Conservation (phyloP, 2,797 vertebrate genomes). For the Clarias platycephalus region DNA sequence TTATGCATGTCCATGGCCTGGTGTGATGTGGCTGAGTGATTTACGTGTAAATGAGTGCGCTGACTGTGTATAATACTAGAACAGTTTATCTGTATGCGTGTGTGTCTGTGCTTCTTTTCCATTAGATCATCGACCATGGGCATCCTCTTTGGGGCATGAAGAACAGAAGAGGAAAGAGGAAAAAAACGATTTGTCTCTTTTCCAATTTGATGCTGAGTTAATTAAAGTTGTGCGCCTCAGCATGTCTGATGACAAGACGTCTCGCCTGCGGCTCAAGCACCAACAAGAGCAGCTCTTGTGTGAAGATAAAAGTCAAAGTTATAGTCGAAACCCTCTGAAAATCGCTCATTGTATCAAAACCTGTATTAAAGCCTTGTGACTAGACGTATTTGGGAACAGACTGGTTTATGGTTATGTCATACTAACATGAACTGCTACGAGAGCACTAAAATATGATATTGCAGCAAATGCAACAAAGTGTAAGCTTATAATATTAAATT, state of each 20-base stretch:
- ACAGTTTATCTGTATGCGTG: not conserved
- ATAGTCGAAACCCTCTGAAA: constrained; percentile 25
- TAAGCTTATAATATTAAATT: not conserved
- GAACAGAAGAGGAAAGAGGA: not conserved
- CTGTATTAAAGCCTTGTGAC: constrained; percentile 38
- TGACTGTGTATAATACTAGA: constrained; percentile 3
- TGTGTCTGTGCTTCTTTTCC: constrained; percentile 5
- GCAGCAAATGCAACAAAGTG: not conserved
- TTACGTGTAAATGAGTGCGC: constrained; percentile 12
- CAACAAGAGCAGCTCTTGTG: constrained; percentile 46
- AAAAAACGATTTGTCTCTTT: constrained; percentile 28
- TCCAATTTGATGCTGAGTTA: constrained; percentile 22
- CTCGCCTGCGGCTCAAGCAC: constrained; percentile 64
- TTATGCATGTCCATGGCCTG: not conserved
- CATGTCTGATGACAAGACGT: constrained; percentile 72
- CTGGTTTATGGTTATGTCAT: not conserved
- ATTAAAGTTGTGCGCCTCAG: constrained; percentile 28
- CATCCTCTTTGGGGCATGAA: not conserved
- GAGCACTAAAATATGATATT: not conserved
- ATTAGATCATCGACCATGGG: constrained; percentile 30
- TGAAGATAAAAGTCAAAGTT: constrained; percentile 37
- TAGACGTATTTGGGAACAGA: not conserved
- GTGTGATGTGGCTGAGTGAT: not conserved
- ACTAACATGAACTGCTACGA: not conserved
- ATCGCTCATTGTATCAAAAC: constrained; percentile 12